These are phyloP conservation scores for Monopterus albus DNA, from an alignment of 2,113 vertebrate genomes.

Conservation along the genomic window DNA sequence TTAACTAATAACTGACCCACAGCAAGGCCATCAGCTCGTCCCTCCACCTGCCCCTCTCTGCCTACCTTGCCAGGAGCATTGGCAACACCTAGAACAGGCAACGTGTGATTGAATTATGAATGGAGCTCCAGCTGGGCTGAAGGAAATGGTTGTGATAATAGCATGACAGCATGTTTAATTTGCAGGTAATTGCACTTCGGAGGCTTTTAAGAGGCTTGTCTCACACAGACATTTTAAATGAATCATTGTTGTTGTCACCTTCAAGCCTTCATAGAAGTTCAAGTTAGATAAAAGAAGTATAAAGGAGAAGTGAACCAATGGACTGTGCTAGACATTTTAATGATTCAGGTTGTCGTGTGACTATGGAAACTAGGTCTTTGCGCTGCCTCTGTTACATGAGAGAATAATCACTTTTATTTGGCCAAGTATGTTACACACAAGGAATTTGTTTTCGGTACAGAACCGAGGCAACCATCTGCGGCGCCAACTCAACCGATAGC, in stretches of 20 bases:
- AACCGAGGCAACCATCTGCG: too few relatives aligned
- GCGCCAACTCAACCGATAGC: too few relatives aligned
- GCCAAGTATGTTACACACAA: too few relatives aligned
- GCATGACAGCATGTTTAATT: slow-evolving; percentile 70
- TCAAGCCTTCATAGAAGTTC: slow-evolving; percentile 1
- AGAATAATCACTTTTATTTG: too few relatives aligned
- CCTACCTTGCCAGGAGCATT: slow-evolving; percentile 38
- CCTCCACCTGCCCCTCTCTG: background rate
- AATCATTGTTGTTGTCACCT: slow-evolving; percentile 49
- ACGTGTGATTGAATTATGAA: slow-evolving; percentile 77
- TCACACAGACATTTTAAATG: slow-evolving; percentile 58
- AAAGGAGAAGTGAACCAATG: slow-evolving; percentile 15
- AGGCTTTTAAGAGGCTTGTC: slow-evolving; percentile 52
- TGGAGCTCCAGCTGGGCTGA: slow-evolving; percentile 62
- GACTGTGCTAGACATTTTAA: slow-evolving; percentile 5
- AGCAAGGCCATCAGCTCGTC: background rate
- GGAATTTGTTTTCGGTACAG: too few relatives aligned
- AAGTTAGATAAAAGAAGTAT: background rate
- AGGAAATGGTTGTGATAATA: slow-evolving; percentile 68
- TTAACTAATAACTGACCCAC: slow-evolving; percentile 32
- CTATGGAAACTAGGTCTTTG: background rate
- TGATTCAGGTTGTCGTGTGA: slow-evolving; percentile 16
- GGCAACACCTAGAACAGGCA: slow-evolving; percentile 52
- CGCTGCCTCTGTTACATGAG: background rate
- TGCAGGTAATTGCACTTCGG: slow-evolving; percentile 68